These are phyloP conservation scores for Ramazzottius varieornatus DNA, from an alignment of 2,888 invertebrate genomes.

Conservation along the genomic window DNA sequence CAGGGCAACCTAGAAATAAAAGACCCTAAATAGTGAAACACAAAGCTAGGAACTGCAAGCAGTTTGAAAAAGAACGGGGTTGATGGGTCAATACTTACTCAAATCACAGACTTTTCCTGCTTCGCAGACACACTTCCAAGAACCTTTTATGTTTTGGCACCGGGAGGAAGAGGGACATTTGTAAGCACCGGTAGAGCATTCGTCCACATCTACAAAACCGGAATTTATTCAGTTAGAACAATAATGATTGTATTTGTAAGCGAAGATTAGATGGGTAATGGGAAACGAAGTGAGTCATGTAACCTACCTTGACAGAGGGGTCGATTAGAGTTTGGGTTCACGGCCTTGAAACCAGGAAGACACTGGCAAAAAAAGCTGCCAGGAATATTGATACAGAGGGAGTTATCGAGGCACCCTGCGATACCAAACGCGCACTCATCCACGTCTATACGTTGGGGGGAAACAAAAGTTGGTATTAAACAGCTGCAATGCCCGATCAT, in stretches of 20 bases:
- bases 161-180: background rate
- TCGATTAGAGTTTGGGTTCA: background rate
- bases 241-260: too few species aligned
- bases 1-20: too few species aligned
- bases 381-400: slow-evolving; percentile 52
- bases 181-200: background rate
- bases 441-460: slow-evolving; percentile 31
- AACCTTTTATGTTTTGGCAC: background rate
- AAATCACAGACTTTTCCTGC: background rate
- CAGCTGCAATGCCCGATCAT: too few species aligned
- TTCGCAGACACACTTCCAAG: background rate
- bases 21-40: too few species aligned
- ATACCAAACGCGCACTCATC: slow-evolving; percentile 50
- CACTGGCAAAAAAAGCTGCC: slow-evolving; percentile 63
- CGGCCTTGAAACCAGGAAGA: slow-evolving; percentile 38
- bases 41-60: too few species aligned
- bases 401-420: slow-evolving; percentile 44
- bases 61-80: too few species aligned
- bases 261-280: too few species aligned
- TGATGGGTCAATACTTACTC: background rate
- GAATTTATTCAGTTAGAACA: background rate
- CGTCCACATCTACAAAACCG: background rate
- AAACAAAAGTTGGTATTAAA: too few species aligned
- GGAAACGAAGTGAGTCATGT: too few species aligned
- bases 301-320: background rate